A percentile compares a stretch with the other conserved stretches of the same genome.
phyloP scores from a whole-genome alignment of 2,113 vertebrate species.

The Tiliqua scincoides region DNA sequence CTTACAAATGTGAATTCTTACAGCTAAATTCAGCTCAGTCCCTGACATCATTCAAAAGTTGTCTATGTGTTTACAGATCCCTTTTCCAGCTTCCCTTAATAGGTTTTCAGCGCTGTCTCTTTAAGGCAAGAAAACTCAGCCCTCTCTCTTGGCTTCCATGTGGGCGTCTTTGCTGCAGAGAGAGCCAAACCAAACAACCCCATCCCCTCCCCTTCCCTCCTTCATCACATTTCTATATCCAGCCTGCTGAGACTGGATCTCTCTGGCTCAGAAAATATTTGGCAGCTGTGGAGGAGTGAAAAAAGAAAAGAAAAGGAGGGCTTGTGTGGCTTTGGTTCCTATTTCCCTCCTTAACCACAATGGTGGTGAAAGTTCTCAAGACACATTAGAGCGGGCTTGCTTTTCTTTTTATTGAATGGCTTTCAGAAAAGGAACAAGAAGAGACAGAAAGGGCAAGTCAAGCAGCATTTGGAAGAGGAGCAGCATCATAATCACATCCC shows the following conservation, averaged over 20 bases:
- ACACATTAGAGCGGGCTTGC: neutral
- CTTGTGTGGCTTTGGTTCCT: conserved; percentile 17
- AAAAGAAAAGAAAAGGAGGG: neutral
- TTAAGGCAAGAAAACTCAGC: neutral
- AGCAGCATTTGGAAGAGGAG: neutral
- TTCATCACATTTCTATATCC: conserved; percentile 2
- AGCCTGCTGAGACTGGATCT: conserved; percentile 41
- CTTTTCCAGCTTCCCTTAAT: conserved; percentile 9
- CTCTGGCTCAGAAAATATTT: conserved; percentile 6
- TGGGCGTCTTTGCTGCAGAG: neutral
- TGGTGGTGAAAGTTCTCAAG: conserved; percentile 22
- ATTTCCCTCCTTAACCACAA: neutral
- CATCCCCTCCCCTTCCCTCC: conserved; percentile 25
- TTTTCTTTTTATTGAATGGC: neutral
- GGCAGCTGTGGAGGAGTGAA: neutral
- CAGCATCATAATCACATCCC: neutral
- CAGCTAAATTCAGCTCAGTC: fast-evolving
- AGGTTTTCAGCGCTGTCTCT: neutral
- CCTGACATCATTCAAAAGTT: neutral
- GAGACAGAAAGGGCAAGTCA: neutral
- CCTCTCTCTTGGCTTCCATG: neutral
- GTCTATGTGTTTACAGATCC: neutral
- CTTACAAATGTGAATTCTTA: neutral
- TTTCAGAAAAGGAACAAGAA: neutral
- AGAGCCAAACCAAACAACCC: neutral